Evolutionary conservation across 2,797 vertebrate genomes (phyloP), one percentile per base, ranked within the genome.

Genomic region (Xenentodon cancila): DNA sequence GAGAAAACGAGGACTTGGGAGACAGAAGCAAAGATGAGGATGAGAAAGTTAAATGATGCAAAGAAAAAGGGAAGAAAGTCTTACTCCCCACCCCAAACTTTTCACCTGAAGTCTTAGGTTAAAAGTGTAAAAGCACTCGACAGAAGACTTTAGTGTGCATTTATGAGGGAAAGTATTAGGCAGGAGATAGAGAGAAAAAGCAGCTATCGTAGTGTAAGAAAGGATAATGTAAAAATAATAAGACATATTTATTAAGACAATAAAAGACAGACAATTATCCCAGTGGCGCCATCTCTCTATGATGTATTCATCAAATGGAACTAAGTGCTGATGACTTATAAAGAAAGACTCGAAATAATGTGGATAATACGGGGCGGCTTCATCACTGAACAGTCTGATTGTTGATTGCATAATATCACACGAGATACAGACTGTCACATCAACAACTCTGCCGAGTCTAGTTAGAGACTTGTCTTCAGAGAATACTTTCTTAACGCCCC

Each of bases 241-340:
- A n/a, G n/a, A n/a, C n/a, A n/a, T n/a, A n/a, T n/a, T n/a, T n/a
- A n/a, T n/a, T n/a, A n/a, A n/a, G n/a, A n/a, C n/a, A n/a, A n/a
- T n/a, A n/a, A n/a, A n/a, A n/a, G n/a, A n/a, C n/a, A n/a, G 54
- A 56, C 68, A 49, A 50, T 65, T 63, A 20, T 76, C 76, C 65
- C 22, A 43, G 19, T 9, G 47, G 55, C 25, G 3, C 53, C 50
- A 0, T 71, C 63, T 68, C 64, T 43, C 11, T 0, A 42, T 59
- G 71, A 61, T 55, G 59, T 50, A 12, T 67, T 56, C 50, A 57
- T 55, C 69, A 37, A 73, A 64, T 19, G 22, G 17, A 52, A 56
- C 80, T 79, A 68, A 86, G 67, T 66, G 22, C 68, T 70, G 51
- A 75, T 74, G 68, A 88, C 79, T 71, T 64, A 77, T 81, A 51